phyloP scores from a whole-genome alignment of 2,113 vertebrate species.

The Gadus macrocephalus region DNA sequence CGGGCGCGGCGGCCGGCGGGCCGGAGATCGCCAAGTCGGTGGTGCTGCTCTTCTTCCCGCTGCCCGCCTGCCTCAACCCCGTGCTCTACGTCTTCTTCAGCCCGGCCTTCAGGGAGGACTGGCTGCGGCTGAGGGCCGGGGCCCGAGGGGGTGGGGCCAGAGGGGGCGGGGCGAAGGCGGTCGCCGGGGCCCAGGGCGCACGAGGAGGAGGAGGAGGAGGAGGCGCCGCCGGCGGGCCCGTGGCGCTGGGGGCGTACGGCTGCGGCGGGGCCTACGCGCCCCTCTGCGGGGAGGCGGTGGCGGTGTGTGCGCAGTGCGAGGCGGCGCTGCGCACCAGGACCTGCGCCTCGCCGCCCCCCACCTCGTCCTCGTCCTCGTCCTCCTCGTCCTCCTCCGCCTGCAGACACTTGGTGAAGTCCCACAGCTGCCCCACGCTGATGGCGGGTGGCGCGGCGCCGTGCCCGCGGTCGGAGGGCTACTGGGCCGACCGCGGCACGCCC shows the following conservation, averaged over 20 bases:
- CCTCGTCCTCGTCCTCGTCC: constrained; percentile 64
- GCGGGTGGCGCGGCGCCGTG: constrained; percentile 71
- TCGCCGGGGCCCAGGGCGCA: constrained; percentile 61
- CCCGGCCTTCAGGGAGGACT: constrained; percentile 93
- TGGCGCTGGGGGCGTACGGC: constrained; percentile 56
- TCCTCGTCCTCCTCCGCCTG: constrained; percentile 66
- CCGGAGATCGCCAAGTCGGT: constrained; percentile 95
- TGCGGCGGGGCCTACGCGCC: constrained; percentile 80
- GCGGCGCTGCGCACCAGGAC: constrained; percentile 81
- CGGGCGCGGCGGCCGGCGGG: constrained; percentile 76
- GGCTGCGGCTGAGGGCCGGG: constrained; percentile 74
- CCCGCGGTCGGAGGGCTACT: constrained; percentile 79
- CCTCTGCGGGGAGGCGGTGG: constrained; percentile 73
- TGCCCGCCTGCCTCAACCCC: constrained; percentile 92
- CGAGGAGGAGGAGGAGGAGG: constrained; percentile 49
- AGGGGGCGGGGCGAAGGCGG: constrained; percentile 49
- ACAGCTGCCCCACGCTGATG: constrained; percentile 87
- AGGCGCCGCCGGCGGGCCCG: constrained; percentile 51
- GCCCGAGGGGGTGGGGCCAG: neutral
- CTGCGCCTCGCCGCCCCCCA: constrained; percentile 66
- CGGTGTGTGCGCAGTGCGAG: constrained; percentile 85
- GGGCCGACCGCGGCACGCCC: constrained; percentile 85
- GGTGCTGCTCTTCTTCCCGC: constrained; percentile 91
- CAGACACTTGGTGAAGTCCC: constrained; percentile 93
- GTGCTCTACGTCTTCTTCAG: constrained; percentile 96